A percentile compares a stretch with the other conserved stretches of the same genome.
phyloP scores from a whole-genome alignment of 2,113 vertebrate species.

The Channa maculata region DNA sequence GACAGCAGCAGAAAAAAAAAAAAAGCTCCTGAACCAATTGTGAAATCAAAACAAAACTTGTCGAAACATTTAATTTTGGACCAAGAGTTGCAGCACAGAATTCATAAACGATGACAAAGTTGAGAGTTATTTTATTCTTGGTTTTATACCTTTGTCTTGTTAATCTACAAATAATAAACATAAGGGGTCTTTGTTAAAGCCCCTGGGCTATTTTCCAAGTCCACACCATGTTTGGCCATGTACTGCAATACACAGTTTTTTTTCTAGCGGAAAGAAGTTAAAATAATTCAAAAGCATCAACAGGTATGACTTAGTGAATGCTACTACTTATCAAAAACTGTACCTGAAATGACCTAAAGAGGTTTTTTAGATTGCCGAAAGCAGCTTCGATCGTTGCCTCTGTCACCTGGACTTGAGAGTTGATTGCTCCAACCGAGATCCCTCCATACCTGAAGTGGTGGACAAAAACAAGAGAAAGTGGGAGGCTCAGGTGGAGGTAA shows the following conservation, averaged over 20 bases:
- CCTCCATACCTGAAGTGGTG: slow-evolving; percentile 78
- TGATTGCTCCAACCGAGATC: slow-evolving; percentile 80
- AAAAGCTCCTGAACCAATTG: no score
- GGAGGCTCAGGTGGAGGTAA: slow-evolving; percentile 20
- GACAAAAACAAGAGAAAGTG: neutral
- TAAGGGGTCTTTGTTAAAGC: neutral
- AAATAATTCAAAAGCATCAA: neutral
- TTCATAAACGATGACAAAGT: no score
- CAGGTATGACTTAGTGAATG: neutral
- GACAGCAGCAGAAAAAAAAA: neutral
- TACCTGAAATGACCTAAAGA: slow-evolving; percentile 72
- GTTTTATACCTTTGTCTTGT: neutral
- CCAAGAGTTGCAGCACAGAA: no score
- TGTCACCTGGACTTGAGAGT: slow-evolving; percentile 81
- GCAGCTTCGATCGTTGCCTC: slow-evolving; percentile 58
- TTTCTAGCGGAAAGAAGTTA: neutral
- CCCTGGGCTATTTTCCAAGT: neutral
- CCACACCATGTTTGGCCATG: slow-evolving; percentile 13
- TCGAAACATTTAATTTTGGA: neutral
- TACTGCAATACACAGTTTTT: neutral
- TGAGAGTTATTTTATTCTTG: neutral
- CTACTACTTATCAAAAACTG: slow-evolving; percentile 20
- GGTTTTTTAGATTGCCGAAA: slow-evolving; percentile 64
- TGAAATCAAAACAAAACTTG: no score
- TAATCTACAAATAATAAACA: neutral